A percentile compares a stretch with the other conserved stretches of the same genome.
phyloP scores from a whole-genome alignment of 2,888 invertebrate species.

The Cantharis flavilabris region DNA sequence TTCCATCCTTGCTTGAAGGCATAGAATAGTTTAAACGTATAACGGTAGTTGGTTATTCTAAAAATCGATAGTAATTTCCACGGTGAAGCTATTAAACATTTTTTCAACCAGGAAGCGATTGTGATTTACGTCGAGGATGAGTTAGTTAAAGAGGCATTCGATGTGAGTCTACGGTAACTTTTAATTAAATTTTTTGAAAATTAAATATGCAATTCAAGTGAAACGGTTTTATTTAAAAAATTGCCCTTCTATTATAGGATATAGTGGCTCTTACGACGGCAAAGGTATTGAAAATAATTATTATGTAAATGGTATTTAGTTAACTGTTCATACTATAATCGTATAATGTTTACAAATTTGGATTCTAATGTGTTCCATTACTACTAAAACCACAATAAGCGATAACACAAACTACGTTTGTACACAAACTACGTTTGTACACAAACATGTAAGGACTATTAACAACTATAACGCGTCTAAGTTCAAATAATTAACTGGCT shows the following conservation, averaged over 20 bases:
- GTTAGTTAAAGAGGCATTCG: not conserved
- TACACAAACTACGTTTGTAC: conserved; percentile 3
- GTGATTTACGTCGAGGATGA: not conserved
- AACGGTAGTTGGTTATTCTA: conserved; percentile 10
- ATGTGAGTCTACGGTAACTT: not conserved
- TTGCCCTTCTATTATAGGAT: not conserved
- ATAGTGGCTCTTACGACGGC: not conserved
- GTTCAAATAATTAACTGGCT: not conserved
- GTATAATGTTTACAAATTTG: conserved; percentile 3
- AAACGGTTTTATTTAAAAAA: not conserved
- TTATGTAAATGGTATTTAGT: not conserved
- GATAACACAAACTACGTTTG: conserved; percentile 2
- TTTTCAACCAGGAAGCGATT: not conserved
- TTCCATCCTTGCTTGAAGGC: conserved; percentile 2
- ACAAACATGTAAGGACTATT: conserved; percentile 4
- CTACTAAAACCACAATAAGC: not conserved
- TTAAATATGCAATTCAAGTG: not conserved
- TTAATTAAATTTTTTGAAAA: not conserved
- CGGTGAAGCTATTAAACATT: not conserved
- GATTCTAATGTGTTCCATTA: conserved; percentile 3
- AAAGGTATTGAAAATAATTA: not conserved
- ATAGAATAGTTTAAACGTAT: conserved; percentile 16
- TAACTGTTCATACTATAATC: not conserved
- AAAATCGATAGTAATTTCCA: conserved; percentile 11
- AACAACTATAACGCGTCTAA: conserved; percentile 3